Evolutionary conservation across 2,888 invertebrate species (phyloP), one percentile per base, ranked within the genome.

Genomic region (Ormyrus labotus): DNA sequence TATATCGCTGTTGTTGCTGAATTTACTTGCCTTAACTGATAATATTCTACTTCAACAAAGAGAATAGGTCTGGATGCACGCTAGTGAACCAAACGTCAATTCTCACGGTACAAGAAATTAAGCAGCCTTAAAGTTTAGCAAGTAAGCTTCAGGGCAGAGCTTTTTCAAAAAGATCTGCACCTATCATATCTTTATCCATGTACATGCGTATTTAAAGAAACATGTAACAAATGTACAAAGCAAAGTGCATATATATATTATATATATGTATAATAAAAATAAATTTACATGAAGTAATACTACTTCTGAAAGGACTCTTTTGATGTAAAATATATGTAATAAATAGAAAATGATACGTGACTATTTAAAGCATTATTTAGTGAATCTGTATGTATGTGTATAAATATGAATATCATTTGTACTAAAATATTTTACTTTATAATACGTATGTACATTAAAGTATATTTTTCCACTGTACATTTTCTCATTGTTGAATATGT

Each of bases 391-490:
- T 11, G 69, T 83, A 81, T 81, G 64, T 83, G 74, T 79, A 77
- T 78, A 83, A 78, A 78, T 63, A 82, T 78, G 55, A 69, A 68
- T 45, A 19, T 69, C 75, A 55, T 51, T 61, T 65, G 70, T 70
- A 57, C 58, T 74, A 60, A 80, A 64, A 74, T 73, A 77, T 57
- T 78, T 48, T 73, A 70, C 69, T 75, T 70, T 61, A 78, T 74
- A 70, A 83, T 80, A 81, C 76, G 65, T 85, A 81, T 84, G 82
- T 86, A 83, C 74, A 83, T 84, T 84, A 73, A 80, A 73, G 69
- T 84, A 85, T 87, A 87, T 86, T 87, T 87, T 87, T 87, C 71
- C 85, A 86, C 84, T 83, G 83, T 84, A 87, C 86, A 87, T 86
- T 86, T 85, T 84, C 83, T 85, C 81, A 79, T 73, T 84, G 82